phyloP scores from a whole-genome alignment of 2,888 invertebrate species.

The Leptopilina myrica region DNA sequence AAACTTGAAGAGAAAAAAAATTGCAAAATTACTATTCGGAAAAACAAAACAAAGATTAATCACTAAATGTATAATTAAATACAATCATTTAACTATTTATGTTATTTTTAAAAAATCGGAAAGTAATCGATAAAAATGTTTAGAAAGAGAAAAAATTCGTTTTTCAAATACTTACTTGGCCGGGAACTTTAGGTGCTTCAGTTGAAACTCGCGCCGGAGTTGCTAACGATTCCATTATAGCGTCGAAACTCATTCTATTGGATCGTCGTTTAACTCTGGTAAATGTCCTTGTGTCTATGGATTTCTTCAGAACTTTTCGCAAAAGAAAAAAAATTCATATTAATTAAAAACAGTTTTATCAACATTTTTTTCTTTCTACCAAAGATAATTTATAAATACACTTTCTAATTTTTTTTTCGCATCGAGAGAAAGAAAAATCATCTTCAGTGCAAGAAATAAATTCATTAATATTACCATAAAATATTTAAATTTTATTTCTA shows the following conservation, averaged over 20 bases:
- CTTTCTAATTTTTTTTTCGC: neutral
- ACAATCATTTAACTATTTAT: too few species aligned
- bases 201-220: constrained; percentile 46
- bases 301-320: constrained; percentile 60
- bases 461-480: too few species aligned
- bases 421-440: neutral
- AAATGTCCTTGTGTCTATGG: constrained; percentile 84
- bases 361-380: neutral
- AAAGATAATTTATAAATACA: neutral
- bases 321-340: neutral
- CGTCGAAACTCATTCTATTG: constrained; percentile 80
- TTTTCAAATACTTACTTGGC: constrained; percentile 39
- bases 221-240: constrained; percentile 61
- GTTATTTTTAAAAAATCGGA: too few species aligned
- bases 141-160: neutral
- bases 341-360: neutral
- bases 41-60: too few species aligned
- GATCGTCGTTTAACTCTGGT: constrained; percentile 83
- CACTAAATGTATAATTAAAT: too few species aligned
- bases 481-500: too few species aligned
- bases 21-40: neutral
- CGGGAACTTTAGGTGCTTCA: neutral
- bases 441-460: too few species aligned
- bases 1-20: constrained; percentile 15
- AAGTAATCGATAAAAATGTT: constrained; percentile 3